Conservation (phyloP, 2,888 invertebrate species). For the Drosophila setosimentum region DNA sequence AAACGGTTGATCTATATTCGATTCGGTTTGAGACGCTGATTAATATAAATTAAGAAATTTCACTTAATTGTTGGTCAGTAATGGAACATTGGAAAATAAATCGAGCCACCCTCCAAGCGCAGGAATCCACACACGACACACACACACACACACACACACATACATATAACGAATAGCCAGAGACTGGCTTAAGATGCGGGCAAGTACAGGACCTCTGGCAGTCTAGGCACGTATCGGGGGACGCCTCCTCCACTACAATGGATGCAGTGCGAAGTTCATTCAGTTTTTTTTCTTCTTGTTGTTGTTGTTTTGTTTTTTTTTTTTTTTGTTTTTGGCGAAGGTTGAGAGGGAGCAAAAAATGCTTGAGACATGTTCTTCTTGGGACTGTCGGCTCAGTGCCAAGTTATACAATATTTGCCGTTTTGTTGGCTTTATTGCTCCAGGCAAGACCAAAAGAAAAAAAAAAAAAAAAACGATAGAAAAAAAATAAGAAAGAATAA, state of each 20-base stretch:
- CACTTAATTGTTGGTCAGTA: background rate
- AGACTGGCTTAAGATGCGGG: conserved; percentile 48
- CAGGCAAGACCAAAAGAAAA: conserved; percentile 9
- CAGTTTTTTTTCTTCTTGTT: too few species aligned
- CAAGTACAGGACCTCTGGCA: conserved; percentile 43
- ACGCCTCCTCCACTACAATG: conserved; percentile 33
- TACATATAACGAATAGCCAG: conserved; percentile 20
- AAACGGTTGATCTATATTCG: too few species aligned
- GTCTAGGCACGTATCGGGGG: conserved; percentile 62
- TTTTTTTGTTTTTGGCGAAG: conserved; percentile 6
- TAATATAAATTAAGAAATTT: background rate
- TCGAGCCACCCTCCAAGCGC: conserved; percentile 30
- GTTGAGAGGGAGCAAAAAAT: conserved; percentile 5
- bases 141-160: conserved; percentile 9
- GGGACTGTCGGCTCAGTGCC: conserved; percentile 24
- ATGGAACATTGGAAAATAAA: conserved; percentile 6
- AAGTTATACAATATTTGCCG: conserved; percentile 54
- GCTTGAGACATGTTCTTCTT: conserved; percentile 52
- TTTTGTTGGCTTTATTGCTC: conserved; percentile 63
- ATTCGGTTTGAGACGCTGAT: background rate
- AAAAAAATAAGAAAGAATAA: conserved; percentile 5
- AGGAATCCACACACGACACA: conserved; percentile 15
- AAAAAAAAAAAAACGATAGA: conserved; percentile 1
- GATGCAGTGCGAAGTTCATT: conserved; percentile 62
- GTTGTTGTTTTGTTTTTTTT: background rate